Percentiles rank a stretch among this genome's conserved stretches.
Conservation (phyloP, 30 jellyfish, hydroid and myxozoan genomes). For the Pelagia noctiluca region DNA sequence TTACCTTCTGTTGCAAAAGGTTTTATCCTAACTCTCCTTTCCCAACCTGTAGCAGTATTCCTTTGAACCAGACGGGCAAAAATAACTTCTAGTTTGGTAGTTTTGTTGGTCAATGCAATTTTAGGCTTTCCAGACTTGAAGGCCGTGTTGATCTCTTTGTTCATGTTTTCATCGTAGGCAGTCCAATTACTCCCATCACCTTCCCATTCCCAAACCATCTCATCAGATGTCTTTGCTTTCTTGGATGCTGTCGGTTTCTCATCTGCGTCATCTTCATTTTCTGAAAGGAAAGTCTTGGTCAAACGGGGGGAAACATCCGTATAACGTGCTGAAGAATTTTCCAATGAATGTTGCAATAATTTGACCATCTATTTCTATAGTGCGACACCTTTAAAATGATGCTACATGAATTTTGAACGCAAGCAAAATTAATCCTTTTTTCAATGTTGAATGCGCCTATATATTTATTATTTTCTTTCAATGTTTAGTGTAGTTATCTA, state of each 20-base stretch:
- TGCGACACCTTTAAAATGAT: too few relatives aligned
- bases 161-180: conserved; percentile 32
- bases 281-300: too few relatives aligned
- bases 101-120: conserved; percentile 35
- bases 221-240: conserved; percentile 16
- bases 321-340: too few relatives aligned
- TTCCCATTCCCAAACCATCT: conserved; percentile 82
- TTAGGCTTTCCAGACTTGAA: conserved; percentile 61
- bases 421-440: too few relatives aligned
- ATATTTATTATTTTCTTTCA: too few relatives aligned
- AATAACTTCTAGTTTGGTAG: conserved; percentile 72
- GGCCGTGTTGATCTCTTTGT: conserved; percentile 60
- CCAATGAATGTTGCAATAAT: too few relatives aligned
- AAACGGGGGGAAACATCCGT: too few relatives aligned
- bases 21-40: conserved; percentile 72
- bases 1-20: conserved; percentile 38
- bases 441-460: too few relatives aligned
- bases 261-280: background rate
- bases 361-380: too few relatives aligned
- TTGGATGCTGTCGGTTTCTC: background rate
- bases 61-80: conserved; percentile 91
- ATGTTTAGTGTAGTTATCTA: too few relatives aligned
- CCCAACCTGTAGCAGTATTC: conserved; percentile 83
- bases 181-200: conserved; percentile 84
- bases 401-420: too few relatives aligned